Evolutionary conservation across 2,113 vertebrate species (phyloP), one percentile per base, ranked within the genome.

Genomic region (Xerus inauris): DNA sequence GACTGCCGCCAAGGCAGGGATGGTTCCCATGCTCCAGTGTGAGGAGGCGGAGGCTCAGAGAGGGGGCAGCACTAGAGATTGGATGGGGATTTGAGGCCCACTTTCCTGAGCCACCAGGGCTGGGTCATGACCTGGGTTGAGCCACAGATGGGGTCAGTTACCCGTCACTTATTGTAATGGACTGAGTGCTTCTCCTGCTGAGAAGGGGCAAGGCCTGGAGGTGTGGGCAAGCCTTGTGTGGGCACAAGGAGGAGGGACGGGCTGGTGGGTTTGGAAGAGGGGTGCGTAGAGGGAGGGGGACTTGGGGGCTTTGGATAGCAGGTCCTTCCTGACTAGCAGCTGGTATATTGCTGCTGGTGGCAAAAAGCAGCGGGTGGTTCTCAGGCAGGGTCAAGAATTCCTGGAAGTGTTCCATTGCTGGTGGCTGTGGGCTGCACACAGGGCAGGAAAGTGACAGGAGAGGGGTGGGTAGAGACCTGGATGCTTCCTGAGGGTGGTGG

Each of bases 101-200:
- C 20, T 47, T 24, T 51, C 64, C 17, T 0, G 1, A 8, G n/a
- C 47, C 1, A 38, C 24, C 19, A 3, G 2, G 24, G 1, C 13
- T 3, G 11, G 77, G 51, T 19, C 14, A 4, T 6, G 2, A 5
- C 6, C 28, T 16, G 0, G 2, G 3, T 1, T 3, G 40, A 85
- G 6, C 42, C 65, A 22, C 3, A 38, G 12, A 19, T 65, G 4
- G 24, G 24, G 24, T 82, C 62, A 28, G 75, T 57, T 32, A 26
- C 8, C 20, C 42, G 16, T 71, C 20, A 38, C 42, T 67, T 65
- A 32, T 4, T 47, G 11, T 28, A 59, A 86, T 75, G 89, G 35
- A 4, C 45, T 19, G 17, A 71, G 45, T 32, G 35, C 35, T 28
- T 35, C 35, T 51, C 22, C 9, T 42, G 54, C 38, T 71, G 22